Evolutionary conservation across 2,113 vertebrate genomes (phyloP).

Genomic region (Nibea albiflora): DNA sequence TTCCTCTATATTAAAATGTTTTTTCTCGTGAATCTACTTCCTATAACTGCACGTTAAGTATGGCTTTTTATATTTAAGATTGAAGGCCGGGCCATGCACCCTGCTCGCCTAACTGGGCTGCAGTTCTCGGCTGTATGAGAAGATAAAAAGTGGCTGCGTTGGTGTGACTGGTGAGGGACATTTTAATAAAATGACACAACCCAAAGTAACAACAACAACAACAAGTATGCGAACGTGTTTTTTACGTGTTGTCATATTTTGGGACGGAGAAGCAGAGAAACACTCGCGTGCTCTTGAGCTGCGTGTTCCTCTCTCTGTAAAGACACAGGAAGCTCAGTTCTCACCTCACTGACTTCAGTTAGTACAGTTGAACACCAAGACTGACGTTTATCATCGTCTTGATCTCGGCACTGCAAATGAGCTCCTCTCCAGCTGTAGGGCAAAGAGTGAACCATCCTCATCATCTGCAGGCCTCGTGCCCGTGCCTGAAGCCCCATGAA

Average conservation of each 20-base stretch:
- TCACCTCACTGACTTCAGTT: conserved; percentile 65
- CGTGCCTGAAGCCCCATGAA: not conserved
- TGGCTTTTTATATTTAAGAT: not conserved
- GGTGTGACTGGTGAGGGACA: not conserved
- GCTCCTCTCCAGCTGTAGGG: not conserved
- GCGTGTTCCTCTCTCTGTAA: conserved; percentile 53
- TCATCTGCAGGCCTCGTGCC: not conserved
- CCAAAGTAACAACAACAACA: not conserved
- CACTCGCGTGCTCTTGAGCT: not conserved
- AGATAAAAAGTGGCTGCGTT: not conserved
- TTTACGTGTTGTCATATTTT: not conserved
- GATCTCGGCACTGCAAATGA: conserved; percentile 4
- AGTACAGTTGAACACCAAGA: not conserved
- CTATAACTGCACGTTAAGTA: no score
- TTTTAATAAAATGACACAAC: not conserved
- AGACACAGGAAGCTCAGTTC: conserved; percentile 78
- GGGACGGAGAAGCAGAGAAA: not conserved
- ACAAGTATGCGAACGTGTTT: not conserved
- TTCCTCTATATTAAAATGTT: no score
- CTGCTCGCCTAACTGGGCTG: no score
- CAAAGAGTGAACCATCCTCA: not conserved
- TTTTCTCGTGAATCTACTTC: no score
- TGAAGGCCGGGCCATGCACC: not conserved
- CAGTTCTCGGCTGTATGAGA: not conserved
- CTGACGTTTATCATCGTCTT: conserved; percentile 5